Evolutionary conservation across 2,797 vertebrate genomes (phyloP), one percentile per base, ranked within the genome.

Genomic region (Passerculus sandwichensis): DNA sequence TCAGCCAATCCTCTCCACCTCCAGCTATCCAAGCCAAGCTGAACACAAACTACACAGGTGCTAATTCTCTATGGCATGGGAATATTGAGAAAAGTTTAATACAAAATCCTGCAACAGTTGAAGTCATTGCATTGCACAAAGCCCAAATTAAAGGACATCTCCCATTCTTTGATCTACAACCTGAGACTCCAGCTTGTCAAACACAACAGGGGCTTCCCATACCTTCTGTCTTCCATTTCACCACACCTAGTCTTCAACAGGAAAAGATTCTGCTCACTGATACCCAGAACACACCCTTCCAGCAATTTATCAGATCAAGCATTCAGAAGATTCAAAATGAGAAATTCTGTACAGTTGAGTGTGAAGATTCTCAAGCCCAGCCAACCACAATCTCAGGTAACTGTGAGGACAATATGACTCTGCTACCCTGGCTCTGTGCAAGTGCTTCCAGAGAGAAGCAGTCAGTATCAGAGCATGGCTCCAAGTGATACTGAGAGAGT

Each of bases 241-340:
- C 21, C 17, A n/a, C 1, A 5, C 25, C 71, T 3, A 27, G 27
- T 53, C 70, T 86, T 45, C 81, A 59, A 4, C 0, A 0, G 80
- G 54, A 78, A 45, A 84, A n/a, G 42, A 21, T 61, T 85, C 26
- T 73, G 47, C 51, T 70, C 67, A 27, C 20, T 29, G 38, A 32
- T 11, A 71, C 84, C 16, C 29, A 84, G 45, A 86, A 71, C 5
- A 42, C 9, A 5, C 23, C 59, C 59, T 78, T 50, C 45, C 34
- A 47, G 21, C 26, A 25, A 15, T 30, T 79, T 47, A 54, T 47
- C 27, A 56, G 36, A 51, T 29, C 30, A 60, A 85, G 20, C n/a
- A 38, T 38, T 87, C 44, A 19, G 19, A 62, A 82, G 36, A 76
- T 23, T 70, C 15, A 48, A 60, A 51, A 34, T 17, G 42, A 62